A percentile compares a stretch with the other conserved stretches of the same genome.
Evolutionary conservation across 2,113 vertebrate species (phyloP).

Genomic region (Chaetura pelagica): DNA sequence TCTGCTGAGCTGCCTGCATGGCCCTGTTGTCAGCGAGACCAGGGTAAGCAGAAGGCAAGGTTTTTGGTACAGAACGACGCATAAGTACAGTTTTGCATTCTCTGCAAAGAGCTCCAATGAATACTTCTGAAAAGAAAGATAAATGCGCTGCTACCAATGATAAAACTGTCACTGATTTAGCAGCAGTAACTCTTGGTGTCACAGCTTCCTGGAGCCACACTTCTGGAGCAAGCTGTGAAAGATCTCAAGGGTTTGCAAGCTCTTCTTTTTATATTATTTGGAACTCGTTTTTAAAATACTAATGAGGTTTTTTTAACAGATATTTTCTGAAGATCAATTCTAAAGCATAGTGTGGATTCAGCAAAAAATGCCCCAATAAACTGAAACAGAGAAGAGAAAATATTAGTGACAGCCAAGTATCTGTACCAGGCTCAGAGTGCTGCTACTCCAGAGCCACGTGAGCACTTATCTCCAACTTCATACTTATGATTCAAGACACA

Average conservation of each 20-base stretch:
- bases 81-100: background rate
- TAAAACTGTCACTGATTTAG: background rate
- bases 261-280: background rate
- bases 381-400: background rate
- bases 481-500: background rate
- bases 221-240: background rate
- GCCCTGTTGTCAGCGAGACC: background rate
- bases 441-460: background rate
- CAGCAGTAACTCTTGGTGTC: background rate
- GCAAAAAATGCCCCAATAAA: background rate
- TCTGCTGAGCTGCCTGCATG: background rate
- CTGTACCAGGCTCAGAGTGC: background rate
- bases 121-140: background rate
- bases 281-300: background rate
- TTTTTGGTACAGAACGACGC: background rate
- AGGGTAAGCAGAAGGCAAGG: background rate
- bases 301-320: background rate
- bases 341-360: background rate
- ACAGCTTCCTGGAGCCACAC: accelerated
- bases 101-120: background rate
- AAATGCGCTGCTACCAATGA: background rate
- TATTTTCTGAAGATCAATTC: background rate
- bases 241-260: background rate
- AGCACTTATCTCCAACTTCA: background rate
- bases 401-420: background rate